Conservation (phyloP, 2,888 invertebrate species). For the Agrochola lota region DNA sequence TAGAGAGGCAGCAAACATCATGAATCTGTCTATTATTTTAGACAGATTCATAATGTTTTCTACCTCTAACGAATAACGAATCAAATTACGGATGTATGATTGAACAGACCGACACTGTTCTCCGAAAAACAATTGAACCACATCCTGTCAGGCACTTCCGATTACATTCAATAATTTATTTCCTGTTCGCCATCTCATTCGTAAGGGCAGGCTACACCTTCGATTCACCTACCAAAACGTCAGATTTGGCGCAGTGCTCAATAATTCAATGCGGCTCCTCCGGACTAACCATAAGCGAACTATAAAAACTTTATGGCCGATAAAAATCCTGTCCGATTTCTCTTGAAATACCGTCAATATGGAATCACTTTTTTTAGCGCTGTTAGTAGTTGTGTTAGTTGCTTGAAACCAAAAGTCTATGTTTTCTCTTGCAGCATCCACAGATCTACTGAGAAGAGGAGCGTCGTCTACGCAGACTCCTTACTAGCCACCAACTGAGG, state of each 20-base stretch:
- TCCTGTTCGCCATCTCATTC: not conserved
- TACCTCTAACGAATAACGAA: not conserved
- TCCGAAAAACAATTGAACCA: not conserved
- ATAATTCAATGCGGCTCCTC: conserved; percentile 48
- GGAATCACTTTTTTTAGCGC: conserved; percentile 31
- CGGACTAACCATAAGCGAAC: conserved; percentile 47
- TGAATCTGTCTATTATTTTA: not conserved
- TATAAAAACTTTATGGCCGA: conserved; percentile 52
- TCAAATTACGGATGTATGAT: too few species aligned
- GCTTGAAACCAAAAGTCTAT: not conserved
- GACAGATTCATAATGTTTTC: too few species aligned
- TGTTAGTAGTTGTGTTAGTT: conserved; percentile 7
- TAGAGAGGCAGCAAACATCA: not conserved
- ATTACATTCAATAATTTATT: conserved; percentile 11
- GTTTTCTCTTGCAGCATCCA: not conserved
- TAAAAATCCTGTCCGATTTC: conserved; percentile 55
- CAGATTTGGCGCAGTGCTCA: conserved; percentile 55
- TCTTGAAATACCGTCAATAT: conserved; percentile 40
- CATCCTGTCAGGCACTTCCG: not conserved
- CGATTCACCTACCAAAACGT: conserved; percentile 2
- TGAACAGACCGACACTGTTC: too few species aligned
- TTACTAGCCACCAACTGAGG: not conserved
- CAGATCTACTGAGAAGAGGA: not conserved
- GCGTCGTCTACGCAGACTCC: conserved; percentile 17
- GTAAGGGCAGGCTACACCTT: conserved; percentile 11